Evolutionary conservation across 2,797 vertebrate genomes (phyloP).

Genomic region (Rhadinocentrus ornatus): DNA sequence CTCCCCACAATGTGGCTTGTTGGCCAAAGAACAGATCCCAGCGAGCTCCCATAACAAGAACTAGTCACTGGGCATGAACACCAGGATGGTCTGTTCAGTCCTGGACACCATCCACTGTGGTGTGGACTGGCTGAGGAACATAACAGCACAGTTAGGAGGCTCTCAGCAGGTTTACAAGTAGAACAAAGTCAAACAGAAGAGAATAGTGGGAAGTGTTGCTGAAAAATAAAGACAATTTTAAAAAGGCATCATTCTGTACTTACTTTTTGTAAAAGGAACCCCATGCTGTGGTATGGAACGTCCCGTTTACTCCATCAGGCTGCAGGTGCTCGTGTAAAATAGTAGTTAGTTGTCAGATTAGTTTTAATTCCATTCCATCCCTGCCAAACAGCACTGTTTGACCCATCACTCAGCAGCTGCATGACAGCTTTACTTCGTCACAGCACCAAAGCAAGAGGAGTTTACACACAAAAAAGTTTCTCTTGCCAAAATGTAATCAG

Average conservation of each 20-base stretch:
- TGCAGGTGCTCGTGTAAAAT: constrained; percentile 52
- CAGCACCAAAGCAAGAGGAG: constrained; percentile 36
- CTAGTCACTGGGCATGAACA: too few relatives aligned
- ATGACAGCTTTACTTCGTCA: constrained; percentile 53
- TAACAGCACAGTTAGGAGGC: neutral
- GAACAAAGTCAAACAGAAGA: constrained; percentile 19
- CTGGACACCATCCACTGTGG: neutral
- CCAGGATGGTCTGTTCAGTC: too few relatives aligned
- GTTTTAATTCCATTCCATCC: constrained; percentile 46
- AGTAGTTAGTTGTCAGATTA: constrained; percentile 66
- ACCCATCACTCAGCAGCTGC: constrained; percentile 63
- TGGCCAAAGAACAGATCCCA: too few relatives aligned
- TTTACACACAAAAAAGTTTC: constrained; percentile 58
- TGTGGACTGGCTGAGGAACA: too few relatives aligned
- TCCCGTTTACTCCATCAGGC: constrained; percentile 20
- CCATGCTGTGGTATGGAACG: neutral
- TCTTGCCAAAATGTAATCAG: constrained; percentile 77
- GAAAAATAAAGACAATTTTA: neutral
- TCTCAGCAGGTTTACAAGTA: neutral
- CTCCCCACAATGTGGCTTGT: too few relatives aligned
- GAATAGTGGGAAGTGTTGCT: constrained; percentile 16
- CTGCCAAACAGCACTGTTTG: constrained; percentile 40
- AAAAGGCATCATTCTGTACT: neutral
- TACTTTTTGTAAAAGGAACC: neutral
- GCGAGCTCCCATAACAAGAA: too few relatives aligned